Conservation (phyloP, 2,888 invertebrate genomes). For the Altica lythri region DNA sequence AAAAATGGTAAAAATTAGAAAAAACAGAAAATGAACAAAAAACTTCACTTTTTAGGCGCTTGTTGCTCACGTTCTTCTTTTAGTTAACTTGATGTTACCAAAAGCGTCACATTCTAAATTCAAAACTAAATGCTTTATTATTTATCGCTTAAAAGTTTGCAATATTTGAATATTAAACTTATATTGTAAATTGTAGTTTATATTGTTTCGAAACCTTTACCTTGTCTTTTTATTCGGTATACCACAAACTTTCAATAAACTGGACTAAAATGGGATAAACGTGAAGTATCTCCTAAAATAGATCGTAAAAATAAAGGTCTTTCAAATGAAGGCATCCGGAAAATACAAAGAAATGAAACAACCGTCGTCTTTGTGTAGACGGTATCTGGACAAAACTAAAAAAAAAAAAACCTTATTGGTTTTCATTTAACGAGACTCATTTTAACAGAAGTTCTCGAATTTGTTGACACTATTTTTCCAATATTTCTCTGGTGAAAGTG, state of each 20-base stretch:
- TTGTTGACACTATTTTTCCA: too few species aligned
- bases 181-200: background rate
- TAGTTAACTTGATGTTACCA: too few species aligned
- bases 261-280: conserved; percentile 1
- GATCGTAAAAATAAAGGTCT: conserved; percentile 15
- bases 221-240: too few species aligned
- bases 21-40: too few species aligned
- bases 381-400: background rate
- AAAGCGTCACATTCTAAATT: too few species aligned
- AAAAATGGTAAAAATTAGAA: too few species aligned
- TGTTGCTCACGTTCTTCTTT: too few species aligned
- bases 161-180: background rate
- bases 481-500: too few species aligned
- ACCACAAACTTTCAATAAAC: too few species aligned
- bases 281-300: conserved; percentile 7
- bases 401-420: conserved; percentile 5
- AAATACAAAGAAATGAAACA: conserved; percentile 3
- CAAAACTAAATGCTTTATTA: too few species aligned
- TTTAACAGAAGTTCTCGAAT: conserved; percentile 2
- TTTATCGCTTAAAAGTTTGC: background rate
- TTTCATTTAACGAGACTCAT: background rate
- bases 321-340: conserved; percentile 5
- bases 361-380: conserved; percentile 7
- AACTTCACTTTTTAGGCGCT: too few species aligned
- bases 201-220: too few species aligned